Conservation (phyloP, 2,797 vertebrate genomes). For the Chelmon rostratus region DNA sequence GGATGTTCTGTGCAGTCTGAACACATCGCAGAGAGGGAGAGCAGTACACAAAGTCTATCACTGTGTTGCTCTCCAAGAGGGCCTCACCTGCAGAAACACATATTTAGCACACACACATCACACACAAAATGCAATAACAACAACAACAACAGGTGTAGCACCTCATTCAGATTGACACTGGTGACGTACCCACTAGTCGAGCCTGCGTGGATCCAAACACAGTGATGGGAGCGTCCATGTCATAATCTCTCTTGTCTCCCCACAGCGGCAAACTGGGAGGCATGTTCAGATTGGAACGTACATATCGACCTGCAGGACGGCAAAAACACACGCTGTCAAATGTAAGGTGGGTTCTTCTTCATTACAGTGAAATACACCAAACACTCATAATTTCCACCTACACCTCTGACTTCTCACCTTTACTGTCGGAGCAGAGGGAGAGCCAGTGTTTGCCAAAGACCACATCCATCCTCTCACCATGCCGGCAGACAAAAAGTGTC, state of each 20-base stretch:
- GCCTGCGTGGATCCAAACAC: conserved; percentile 96
- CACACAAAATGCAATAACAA: neutral
- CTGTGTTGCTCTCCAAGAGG: conserved; percentile 91
- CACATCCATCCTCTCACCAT: conserved; percentile 97
- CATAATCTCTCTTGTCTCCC: conserved; percentile 92
- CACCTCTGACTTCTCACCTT: conserved; percentile 85
- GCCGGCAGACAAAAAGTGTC: conserved; percentile 94
- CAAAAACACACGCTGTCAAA: neutral
- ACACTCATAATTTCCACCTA: neutral
- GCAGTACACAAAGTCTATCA: conserved; percentile 92
- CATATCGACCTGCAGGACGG: conserved; percentile 88
- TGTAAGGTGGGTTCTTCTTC: neutral
- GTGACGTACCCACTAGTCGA: conserved; percentile 88
- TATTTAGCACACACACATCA: neutral
- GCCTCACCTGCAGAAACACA: conserved; percentile 89
- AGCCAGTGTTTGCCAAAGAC: conserved; percentile 98
- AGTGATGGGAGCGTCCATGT: conserved; percentile 95
- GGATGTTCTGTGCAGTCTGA: conserved; percentile 95
- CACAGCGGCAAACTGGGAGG: conserved; percentile 91
- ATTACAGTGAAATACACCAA: too few relatives aligned
- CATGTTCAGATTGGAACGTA: conserved; percentile 97
- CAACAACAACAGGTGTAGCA: neutral
- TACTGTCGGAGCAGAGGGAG: conserved; percentile 95
- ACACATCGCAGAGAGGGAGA: conserved; percentile 95
- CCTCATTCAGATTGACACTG: neutral